Conservation (phyloP, 2,888 invertebrate genomes). For the Stenichneumon culpator region DNA sequence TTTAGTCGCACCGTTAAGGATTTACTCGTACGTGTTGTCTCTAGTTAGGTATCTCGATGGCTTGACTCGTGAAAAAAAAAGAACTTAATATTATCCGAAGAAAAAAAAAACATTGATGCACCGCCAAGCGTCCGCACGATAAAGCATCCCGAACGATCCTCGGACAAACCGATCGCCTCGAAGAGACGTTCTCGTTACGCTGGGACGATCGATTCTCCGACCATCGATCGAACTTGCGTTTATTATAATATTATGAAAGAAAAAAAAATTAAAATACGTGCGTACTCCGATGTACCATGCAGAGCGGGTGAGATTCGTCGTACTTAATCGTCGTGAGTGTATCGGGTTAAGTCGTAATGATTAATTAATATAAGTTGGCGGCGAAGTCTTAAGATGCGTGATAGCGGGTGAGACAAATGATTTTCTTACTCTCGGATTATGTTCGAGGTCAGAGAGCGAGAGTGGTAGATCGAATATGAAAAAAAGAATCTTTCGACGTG, state of each 20-base stretch:
- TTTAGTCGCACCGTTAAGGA: constrained; percentile 77
- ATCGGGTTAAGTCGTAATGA: constrained; percentile 44
- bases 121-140: constrained; percentile 45
- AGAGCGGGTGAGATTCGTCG: constrained; percentile 62
- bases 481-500: not conserved
- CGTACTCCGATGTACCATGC: constrained; percentile 49
- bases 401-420: constrained; percentile 16
- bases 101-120: constrained; percentile 49
- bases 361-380: constrained; percentile 61
- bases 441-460: constrained; percentile 42
- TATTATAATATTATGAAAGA: constrained; percentile 18
- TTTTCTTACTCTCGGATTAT: constrained; percentile 11
- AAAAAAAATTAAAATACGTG: constrained; percentile 43
- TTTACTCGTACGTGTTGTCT: constrained; percentile 80
- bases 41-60: constrained; percentile 78
- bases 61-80: constrained; percentile 66
- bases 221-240: not conserved
- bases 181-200: constrained; percentile 6
- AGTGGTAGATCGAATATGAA: constrained; percentile 33
- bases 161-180: constrained; percentile 14
- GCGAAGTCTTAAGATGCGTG: constrained; percentile 57
- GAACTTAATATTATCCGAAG: constrained; percentile 45
- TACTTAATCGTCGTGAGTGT: constrained; percentile 68
- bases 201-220: not conserved
- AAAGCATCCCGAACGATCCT: constrained; percentile 35